Percentiles rank a stretch among this genome's conserved stretches.
phyloP scores from a whole-genome alignment of 1,140 invertebrate genomes.

The Eurosta solidaginis region DNA sequence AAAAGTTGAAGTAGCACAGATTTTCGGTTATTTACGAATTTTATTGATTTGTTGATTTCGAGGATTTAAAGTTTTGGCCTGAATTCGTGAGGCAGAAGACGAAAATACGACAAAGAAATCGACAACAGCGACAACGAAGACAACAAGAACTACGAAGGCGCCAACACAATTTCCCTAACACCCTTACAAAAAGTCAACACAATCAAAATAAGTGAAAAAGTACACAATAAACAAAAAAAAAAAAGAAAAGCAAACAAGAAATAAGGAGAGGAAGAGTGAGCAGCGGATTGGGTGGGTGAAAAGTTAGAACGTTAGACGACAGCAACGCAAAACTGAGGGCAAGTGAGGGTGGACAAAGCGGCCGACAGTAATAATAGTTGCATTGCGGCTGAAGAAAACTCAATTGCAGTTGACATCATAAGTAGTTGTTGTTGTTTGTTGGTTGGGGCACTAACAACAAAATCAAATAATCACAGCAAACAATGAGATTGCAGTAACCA shows the following conservation, averaged over 20 bases:
- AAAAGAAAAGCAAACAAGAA: not conserved
- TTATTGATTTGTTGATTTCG: conserved; percentile 28
- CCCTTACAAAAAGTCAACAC: too few relatives aligned
- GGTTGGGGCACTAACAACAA: not conserved
- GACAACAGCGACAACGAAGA: not conserved
- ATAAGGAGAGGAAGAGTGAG: not conserved
- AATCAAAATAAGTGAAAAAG: not conserved
- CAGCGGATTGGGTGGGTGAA: not conserved
- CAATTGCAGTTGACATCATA: too few relatives aligned
- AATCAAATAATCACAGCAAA: conserved; percentile 22
- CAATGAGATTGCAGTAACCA: not conserved
- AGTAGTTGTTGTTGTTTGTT: not conserved
- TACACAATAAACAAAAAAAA: not conserved
- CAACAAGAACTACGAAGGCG: not conserved
- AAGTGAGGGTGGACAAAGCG: too few relatives aligned
- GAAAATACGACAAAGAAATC: too few relatives aligned
- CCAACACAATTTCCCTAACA: conserved; percentile 13
- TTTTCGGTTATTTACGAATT: conserved; percentile 16
- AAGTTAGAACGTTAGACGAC: not conserved
- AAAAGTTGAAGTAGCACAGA: not conserved
- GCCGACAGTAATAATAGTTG: not conserved
- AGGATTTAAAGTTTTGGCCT: conserved; percentile 3
- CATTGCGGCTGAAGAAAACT: not conserved
- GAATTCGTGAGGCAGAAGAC: not conserved
- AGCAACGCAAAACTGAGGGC: not conserved